A percentile compares a stretch with the other conserved stretches of the same genome.
These are phyloP conservation scores for Lamproptera curius DNA, from an alignment of 2,888 invertebrate genomes.

Conservation along the genomic window DNA sequence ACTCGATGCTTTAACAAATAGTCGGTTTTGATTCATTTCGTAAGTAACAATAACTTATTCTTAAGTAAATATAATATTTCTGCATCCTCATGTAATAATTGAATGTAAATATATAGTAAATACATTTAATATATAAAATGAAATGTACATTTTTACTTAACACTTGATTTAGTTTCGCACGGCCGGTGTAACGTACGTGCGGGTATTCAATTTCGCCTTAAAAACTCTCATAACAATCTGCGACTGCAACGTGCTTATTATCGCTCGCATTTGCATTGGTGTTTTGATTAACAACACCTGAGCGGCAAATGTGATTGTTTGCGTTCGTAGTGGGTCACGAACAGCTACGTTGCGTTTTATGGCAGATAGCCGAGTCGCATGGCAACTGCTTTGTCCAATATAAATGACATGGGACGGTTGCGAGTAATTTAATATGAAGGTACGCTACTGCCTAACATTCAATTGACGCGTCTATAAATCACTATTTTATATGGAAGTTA, in stretches of 20 bases:
- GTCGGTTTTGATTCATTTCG: too few species aligned
- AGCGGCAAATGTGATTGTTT: constrained; percentile 45
- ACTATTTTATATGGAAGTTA: background rate
- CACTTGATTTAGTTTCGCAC: too few species aligned
- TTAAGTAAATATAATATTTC: too few species aligned
- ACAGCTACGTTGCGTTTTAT: constrained; percentile 45
- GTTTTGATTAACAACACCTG: constrained; percentile 57
- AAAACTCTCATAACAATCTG: constrained; percentile 3
- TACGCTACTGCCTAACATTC: too few species aligned
- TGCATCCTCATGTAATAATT: too few species aligned
- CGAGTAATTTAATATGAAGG: too few species aligned
- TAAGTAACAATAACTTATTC: too few species aligned
- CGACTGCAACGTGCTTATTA: constrained; percentile 29
- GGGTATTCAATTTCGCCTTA: background rate
- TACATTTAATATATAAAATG: too few species aligned
- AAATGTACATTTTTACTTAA: too few species aligned
- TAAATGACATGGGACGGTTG: too few species aligned
- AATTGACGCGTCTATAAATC: background rate
- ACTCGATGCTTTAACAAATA: too few species aligned
- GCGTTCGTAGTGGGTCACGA: constrained; percentile 39
- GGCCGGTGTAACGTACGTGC: background rate
- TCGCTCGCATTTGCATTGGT: constrained; percentile 34
- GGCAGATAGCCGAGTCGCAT: constrained; percentile 25
- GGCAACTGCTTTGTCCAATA: background rate
- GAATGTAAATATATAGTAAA: too few species aligned